phyloP scores from a whole-genome alignment of 2,113 vertebrate genomes.

The Ceyx margarethae region DNA sequence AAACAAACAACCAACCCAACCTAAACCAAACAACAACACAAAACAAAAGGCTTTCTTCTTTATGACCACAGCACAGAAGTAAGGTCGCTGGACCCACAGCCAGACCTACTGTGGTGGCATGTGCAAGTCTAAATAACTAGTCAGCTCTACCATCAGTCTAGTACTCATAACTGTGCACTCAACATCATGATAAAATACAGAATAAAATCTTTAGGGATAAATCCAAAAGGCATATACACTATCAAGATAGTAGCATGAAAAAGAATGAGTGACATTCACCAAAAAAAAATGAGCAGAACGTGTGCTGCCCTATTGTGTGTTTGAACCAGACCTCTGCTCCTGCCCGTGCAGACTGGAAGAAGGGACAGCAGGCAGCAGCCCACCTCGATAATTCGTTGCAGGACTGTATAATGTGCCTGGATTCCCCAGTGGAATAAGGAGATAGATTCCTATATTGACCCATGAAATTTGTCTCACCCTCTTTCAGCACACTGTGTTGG shows the following conservation, averaged over 20 bases:
- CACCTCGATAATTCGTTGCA: neutral
- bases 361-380: neutral
- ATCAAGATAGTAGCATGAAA: neutral
- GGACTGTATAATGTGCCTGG: fast-evolving
- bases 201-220: neutral
- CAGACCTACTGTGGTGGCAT: fast-evolving
- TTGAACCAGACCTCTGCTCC: neutral
- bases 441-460: neutral
- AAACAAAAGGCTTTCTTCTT: neutral
- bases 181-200: neutral
- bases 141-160: neutral
- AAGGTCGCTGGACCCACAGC: neutral
- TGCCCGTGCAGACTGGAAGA: fast-evolving
- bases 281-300: neutral
- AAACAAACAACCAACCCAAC: too few species aligned
- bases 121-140: neutral
- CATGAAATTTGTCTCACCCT: neutral
- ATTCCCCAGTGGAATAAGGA: neutral
- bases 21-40: too few species aligned
- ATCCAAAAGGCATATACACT: neutral
- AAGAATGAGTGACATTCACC: neutral
- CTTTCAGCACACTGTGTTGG: neutral
- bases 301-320: neutral
- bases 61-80: neutral
- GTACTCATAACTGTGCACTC: fast-evolving